phyloP scores from a whole-genome alignment of 1,140 invertebrate genomes.

The Drosophila elegans region DNA sequence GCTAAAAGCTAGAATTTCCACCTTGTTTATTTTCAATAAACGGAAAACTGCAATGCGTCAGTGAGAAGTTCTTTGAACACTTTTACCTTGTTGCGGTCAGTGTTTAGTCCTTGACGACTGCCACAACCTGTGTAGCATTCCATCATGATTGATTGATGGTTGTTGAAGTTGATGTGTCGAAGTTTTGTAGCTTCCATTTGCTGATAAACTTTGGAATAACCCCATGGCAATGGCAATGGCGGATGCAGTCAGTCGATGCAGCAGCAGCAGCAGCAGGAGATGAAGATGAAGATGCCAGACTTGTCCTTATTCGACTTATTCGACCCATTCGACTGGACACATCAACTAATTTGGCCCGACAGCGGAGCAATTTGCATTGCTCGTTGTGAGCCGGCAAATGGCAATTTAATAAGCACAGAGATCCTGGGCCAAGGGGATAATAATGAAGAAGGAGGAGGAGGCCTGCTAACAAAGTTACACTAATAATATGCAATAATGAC shows the following conservation, averaged over 20 bases:
- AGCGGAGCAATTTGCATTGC: conserved; percentile 52
- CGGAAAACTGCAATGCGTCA: background rate
- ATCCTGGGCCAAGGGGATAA: conserved; percentile 8
- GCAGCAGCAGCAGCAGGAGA: too few species aligned
- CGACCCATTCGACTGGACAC: conserved; percentile 10
- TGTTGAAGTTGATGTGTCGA: conserved; percentile 10
- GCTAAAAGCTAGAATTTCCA: background rate
- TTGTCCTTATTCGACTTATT: background rate
- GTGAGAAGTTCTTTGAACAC: background rate
- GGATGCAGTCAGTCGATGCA: background rate
- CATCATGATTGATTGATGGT: conserved; percentile 17
- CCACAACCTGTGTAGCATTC: background rate
- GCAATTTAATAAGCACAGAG: conserved; percentile 60
- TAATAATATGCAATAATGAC: conserved; percentile 67
- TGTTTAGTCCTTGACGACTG: background rate
- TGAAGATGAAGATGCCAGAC: background rate
- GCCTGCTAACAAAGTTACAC: conserved; percentile 56
- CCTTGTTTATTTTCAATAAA: background rate
- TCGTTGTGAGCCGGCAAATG: conserved; percentile 35
- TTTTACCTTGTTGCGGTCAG: conserved; percentile 2
- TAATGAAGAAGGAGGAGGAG: background rate
- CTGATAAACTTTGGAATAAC: conserved; percentile 18
- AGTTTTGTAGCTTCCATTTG: conserved; percentile 24
- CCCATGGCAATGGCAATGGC: conserved; percentile 8
- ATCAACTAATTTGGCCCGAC: conserved; percentile 56